phyloP scores from a whole-genome alignment of 2,797 vertebrate species.

The Orestias chungarensis region DNA sequence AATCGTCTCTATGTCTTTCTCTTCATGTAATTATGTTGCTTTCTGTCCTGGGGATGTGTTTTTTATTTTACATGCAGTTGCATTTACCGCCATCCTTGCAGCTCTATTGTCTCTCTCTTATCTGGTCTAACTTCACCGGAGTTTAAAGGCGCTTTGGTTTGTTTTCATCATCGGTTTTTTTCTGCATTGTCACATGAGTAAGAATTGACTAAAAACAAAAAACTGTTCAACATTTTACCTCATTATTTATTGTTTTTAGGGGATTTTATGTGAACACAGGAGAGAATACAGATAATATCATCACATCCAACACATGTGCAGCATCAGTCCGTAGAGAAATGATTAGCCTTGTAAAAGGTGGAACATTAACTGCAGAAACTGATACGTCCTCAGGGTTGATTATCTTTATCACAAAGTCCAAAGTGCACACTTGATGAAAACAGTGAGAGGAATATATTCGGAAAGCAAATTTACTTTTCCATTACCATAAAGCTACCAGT shows the following conservation, averaged over 20 bases:
- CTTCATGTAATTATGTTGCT: conserved; percentile 16
- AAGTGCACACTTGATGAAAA: neutral
- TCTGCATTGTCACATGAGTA: neutral
- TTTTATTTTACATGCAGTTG: neutral
- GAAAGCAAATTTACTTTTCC: too few relatives aligned
- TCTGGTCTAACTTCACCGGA: conserved; percentile 24
- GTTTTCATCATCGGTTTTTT: conserved; percentile 11
- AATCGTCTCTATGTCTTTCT: conserved; percentile 15
- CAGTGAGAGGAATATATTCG: too few relatives aligned
- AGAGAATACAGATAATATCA: neutral
- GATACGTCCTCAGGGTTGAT: neutral
- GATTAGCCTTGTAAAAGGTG: neutral
- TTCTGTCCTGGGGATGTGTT: neutral
- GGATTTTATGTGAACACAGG: neutral
- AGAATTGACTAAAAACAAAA: neutral
- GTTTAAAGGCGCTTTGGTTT: conserved; percentile 23
- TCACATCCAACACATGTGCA: neutral
- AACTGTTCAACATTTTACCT: neutral
- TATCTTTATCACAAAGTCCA: neutral
- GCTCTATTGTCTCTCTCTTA: conserved; percentile 5
- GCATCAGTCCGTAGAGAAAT: neutral
- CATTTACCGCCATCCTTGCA: conserved; percentile 10
- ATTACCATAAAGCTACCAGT: too few relatives aligned
- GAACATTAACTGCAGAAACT: neutral
- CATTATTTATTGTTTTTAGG: neutral